Conservation (phyloP, 2,888 invertebrate genomes). For the Blera fallax region DNA sequence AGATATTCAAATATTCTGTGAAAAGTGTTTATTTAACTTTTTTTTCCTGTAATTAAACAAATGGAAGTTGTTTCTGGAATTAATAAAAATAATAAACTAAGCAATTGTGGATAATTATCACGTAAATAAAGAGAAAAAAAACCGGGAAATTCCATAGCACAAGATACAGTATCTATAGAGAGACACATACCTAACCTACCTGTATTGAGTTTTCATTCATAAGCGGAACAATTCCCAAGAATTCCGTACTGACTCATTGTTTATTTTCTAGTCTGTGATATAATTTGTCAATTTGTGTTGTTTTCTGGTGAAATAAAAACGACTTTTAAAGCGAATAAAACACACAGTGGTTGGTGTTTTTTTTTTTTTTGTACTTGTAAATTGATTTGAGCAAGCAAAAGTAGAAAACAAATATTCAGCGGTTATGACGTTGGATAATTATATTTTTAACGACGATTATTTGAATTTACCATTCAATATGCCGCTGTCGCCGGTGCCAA, state of each 20-base stretch:
- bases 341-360: conserved; percentile 23
- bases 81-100: not conserved
- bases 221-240: conserved; percentile 66
- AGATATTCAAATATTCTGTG: conserved; percentile 24
- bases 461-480: conserved; percentile 78
- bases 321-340: not conserved
- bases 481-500: conserved; percentile 81
- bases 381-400: conserved; percentile 48
- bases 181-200: conserved; percentile 26
- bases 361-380: conserved; percentile 25
- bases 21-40: conserved; percentile 6
- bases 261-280: conserved; percentile 70
- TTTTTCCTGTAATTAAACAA: not conserved
- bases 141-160: conserved; percentile 59
- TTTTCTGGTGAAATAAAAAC: conserved; percentile 24
- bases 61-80: not conserved
- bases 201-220: conserved; percentile 66
- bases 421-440: conserved; percentile 80
- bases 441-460: conserved; percentile 79
- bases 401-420: conserved; percentile 36
- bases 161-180: not conserved
- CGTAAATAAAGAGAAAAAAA: conserved; percentile 9
- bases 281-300: conserved; percentile 58
- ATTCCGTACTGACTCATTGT: conserved; percentile 70
- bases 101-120: not conserved